Base-by-base conservation (phyloP, 92 coral and sea anemone species). In the Porites lobata region DNA sequence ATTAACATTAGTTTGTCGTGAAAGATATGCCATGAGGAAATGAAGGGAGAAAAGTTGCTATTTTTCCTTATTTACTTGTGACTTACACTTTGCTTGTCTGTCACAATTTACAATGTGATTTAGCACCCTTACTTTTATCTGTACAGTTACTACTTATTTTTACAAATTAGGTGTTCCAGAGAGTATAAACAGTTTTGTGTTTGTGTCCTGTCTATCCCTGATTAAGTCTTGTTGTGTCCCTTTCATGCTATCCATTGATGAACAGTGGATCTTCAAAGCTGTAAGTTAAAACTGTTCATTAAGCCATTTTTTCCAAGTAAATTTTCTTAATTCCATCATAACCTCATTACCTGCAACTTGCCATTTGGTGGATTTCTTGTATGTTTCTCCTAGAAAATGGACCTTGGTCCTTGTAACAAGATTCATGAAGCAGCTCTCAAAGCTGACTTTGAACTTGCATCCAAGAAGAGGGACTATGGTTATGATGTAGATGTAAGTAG, bases 331-430 rank as follows among this genome's bases (percentile, higher is more conserved):
- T 56, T 56, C 61, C 14, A 56, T 10, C 61, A 56, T 14, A 38
- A 38, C 47, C 47, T 38, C 6, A 38, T 56, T 10, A 56, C 11
- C 61, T 56, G 29, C 9, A 20, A 38, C 54, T 78, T 86, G 15
- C 26, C 51, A 9, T 69, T 53, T 43, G 20, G 6, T 32, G 19
- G 13, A 19, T 52, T 53, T 66, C 65, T 29, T n/a, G 10, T 77
- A 17, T 47, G 78, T 54, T 76, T 85, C 15, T 59, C 85, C 69
- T 88, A 97, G 98, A 97, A 97, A 96, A 97, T 95, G 98, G 99
- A 97, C 88, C 93, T 97, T 77, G 99, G 99, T 5, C 96, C 94
- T 12, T 97, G 99, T 67, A 91, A 86, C 47, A 97, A 97, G 94
- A 54, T 92, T 79, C 99, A 97, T 65, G 85, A 91, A 32, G 95